A percentile compares a stretch with the other conserved stretches of the same genome.
Evolutionary conservation across 2,113 vertebrate genomes (phyloP).

Genomic region (Ceratotherium simum): DNA sequence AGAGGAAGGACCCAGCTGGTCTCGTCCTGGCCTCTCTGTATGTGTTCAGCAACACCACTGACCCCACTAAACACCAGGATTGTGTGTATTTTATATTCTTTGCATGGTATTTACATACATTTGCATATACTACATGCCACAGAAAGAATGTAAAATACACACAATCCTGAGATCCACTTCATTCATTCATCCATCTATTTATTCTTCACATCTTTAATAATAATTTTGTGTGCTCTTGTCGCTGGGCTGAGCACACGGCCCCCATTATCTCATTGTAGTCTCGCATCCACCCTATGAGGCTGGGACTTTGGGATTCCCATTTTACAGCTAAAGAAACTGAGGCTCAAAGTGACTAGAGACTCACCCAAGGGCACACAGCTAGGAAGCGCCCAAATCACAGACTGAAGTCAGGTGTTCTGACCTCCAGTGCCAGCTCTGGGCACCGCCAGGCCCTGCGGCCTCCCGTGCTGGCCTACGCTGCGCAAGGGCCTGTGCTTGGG

Average conservation of each 20-base stretch:
- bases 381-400: neutral
- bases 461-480: neutral
- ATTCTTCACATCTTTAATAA: neutral
- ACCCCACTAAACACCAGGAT: neutral
- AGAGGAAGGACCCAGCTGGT: neutral
- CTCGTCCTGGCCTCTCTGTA: neutral
- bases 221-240: neutral
- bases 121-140: no score
- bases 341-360: neutral
- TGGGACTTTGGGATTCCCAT: neutral
- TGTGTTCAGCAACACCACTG: neutral
- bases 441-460: neutral
- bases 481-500: neutral
- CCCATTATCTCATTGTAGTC: no score
- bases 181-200: rapidly evolving
- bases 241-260: rapidly evolving
- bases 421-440: neutral
- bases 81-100: no score
- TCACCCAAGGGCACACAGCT: neutral
- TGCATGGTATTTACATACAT: no score
- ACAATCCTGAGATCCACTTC: neutral
- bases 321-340: neutral
- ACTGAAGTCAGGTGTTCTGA: neutral
- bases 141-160: neutral
- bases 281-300: no score